Evolutionary conservation across 37 sponge, comb jelly and placozoan genomes (phyloP), one percentile per base, ranked within the genome.

Genomic region (Chondrosia reniformis): DNA sequence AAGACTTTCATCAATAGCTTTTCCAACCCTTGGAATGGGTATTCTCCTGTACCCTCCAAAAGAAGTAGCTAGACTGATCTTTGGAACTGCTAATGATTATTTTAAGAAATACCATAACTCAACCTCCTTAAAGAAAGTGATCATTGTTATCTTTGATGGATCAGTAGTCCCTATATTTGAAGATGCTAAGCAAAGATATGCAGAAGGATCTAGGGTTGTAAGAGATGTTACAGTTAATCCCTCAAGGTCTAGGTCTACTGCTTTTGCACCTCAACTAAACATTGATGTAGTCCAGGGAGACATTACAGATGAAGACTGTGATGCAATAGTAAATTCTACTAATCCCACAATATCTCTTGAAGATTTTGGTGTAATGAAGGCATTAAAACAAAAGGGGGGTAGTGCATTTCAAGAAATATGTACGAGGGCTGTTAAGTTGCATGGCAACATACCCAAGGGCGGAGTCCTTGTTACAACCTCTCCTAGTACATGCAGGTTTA

Each of bases 281-380:
- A n/a, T n/a, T n/a, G n/a, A n/a, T n/a, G n/a, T n/a, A n/a, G n/a
- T 81, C 3, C 61, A 78, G 33, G 90, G 90, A 38, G 90, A 89
- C 40, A 81, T 89, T 24, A 74, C 82, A 10, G 38, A 81, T 39
- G 76, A 82, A 22, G 43, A 22, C 4, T 44, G 45, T 65, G 82
- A 89, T 74, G 83, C n/a, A 22, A 81, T 89, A 80, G 90, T 89
- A 1, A 85, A 82, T 45, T 82, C 85, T n/a, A 85, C 90, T 24
- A 41, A 58, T 32, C 25, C 52, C 31, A 33, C 39, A 28, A 39
- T 89, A 22, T 58, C 67, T 36, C 74, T 81, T 19, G 46, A 56
- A 38, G 61, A 75, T 12, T 44, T 22, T 40, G 90, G 85, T 52
- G 82, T 89, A 15, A 40, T 80, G 19, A 72, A 78, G 25, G 90